Percentiles rank a stretch among this genome's conserved stretches.
These are phyloP conservation scores for Neosalanx taihuensis DNA, from an alignment of 2,797 vertebrate species.

Conservation along the genomic window DNA sequence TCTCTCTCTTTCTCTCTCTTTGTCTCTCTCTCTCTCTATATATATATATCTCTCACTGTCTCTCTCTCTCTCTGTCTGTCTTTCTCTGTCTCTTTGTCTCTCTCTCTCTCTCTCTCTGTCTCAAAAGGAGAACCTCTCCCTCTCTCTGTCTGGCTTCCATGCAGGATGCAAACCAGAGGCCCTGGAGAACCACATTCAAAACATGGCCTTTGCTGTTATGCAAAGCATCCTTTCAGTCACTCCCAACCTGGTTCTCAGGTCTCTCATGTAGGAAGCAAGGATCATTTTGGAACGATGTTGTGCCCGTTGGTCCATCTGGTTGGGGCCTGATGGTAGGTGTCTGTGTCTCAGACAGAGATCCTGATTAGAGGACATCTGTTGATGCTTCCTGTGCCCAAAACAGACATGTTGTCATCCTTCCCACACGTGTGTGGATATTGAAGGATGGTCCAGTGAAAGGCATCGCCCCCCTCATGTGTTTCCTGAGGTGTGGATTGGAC, in stretches of 20 bases:
- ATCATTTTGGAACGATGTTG: not conserved
- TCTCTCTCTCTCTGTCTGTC: no score
- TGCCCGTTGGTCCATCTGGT: no score
- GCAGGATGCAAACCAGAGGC: slow-evolving; percentile 50
- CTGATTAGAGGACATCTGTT: slow-evolving; percentile 64
- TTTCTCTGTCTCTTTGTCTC: no score
- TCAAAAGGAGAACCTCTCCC: not conserved
- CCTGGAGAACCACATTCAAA: slow-evolving; percentile 57
- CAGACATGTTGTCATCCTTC: slow-evolving; percentile 25
- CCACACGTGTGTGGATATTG: slow-evolving; percentile 6
- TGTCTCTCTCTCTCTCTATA: no score
- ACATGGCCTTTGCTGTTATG: slow-evolving; percentile 37
- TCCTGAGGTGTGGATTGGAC: slow-evolving; percentile 46
- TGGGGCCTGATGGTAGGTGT: slow-evolving; percentile 1
- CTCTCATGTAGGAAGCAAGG: not conserved
- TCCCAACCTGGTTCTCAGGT: slow-evolving; percentile 11
- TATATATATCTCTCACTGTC: no score
- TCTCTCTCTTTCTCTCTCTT: no score
- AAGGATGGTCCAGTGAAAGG: slow-evolving; percentile 48
- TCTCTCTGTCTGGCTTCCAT: slow-evolving; percentile 4
- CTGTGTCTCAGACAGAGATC: slow-evolving; percentile 32
- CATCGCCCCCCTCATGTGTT: slow-evolving; percentile 56
- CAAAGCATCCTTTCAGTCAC: slow-evolving; percentile 44
- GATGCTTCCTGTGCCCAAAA: slow-evolving; percentile 71
- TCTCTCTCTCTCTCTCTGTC: not conserved